Evolutionary conservation across 2,797 vertebrate genomes (phyloP), one percentile per base, ranked within the genome.

Genomic region (Cuculus canorus): DNA sequence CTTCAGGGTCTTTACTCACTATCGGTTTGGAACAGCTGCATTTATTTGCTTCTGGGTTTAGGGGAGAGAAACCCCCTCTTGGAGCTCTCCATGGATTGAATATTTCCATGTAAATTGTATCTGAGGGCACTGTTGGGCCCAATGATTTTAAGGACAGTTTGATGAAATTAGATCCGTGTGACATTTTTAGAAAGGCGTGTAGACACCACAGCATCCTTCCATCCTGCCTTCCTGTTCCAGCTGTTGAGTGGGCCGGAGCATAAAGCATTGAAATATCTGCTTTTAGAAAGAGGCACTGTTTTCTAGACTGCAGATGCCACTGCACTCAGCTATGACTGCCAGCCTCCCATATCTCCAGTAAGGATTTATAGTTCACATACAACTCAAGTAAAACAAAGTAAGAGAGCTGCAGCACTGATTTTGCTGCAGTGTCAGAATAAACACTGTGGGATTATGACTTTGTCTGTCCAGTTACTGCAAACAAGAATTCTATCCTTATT

Each of bases 21-120:
- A 90, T 86, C 94, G 52, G 72, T 95, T 82, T 84, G 80, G 87
- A 95, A 88, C 92, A 96, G 94, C 92, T 96, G 94, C 78, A 88
- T 76, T 82, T 86, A 82, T 66, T 90, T 35, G 39, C 77, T 92
- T 65, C 71, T 89, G 78, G 73, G 73, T 85, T 93, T 85, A 71
- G 43, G 56, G 61, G 35, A 78, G 54, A 91, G 86, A 95, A 95
- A 93, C 63, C 33, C 91, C 86, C 37, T 94, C 79, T 78, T 88
- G 86, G 60, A 87, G 53, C 24, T 78, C 65, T 80, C 71, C 37
- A 13, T 80, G 45, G 53, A 82, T 45, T 63, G 45, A 75, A 68
- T 80, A 79, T 95, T 93, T 93, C 66, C 37, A 24, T 66, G 64
- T 60, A 86, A 95, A 90, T 88, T 88, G 60, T 87, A 35, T 87